Evolutionary conservation across 2,113 vertebrate genomes (phyloP).

Genomic region (Crotalus helleri): DNA sequence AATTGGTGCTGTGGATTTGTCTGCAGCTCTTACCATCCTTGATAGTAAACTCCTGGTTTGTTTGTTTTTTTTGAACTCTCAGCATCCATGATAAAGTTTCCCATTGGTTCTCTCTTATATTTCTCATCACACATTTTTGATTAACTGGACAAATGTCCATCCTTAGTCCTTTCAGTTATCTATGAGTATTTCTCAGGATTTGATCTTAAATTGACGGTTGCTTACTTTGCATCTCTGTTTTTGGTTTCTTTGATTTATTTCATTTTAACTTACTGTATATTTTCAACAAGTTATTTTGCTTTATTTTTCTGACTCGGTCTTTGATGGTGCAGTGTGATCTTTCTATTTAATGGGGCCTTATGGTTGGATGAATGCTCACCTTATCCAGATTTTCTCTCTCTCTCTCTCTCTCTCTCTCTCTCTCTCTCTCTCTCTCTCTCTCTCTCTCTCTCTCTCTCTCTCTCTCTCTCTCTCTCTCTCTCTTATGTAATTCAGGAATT

Average conservation of each 20-base stretch:
- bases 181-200: background rate
- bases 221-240: background rate
- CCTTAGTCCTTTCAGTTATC: background rate
- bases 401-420: too few relatives aligned
- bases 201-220: background rate
- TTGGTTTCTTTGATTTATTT: background rate
- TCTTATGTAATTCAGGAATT: background rate
- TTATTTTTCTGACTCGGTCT: background rate
- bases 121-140: background rate
- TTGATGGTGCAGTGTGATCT: background rate
- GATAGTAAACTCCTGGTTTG: background rate
- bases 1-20: background rate
- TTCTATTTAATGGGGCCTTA: background rate
- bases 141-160: background rate
- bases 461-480: too few relatives aligned
- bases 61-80: background rate
- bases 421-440: too few relatives aligned
- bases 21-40: background rate
- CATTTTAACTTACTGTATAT: background rate
- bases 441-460: too few relatives aligned
- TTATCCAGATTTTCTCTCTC: background rate
- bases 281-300: background rate
- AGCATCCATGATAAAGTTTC: background rate
- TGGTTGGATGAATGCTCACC: background rate
- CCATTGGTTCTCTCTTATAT: background rate